These are phyloP conservation scores for Ips typographus DNA, from an alignment of 1,140 invertebrate genomes.

Conservation along the genomic window DNA sequence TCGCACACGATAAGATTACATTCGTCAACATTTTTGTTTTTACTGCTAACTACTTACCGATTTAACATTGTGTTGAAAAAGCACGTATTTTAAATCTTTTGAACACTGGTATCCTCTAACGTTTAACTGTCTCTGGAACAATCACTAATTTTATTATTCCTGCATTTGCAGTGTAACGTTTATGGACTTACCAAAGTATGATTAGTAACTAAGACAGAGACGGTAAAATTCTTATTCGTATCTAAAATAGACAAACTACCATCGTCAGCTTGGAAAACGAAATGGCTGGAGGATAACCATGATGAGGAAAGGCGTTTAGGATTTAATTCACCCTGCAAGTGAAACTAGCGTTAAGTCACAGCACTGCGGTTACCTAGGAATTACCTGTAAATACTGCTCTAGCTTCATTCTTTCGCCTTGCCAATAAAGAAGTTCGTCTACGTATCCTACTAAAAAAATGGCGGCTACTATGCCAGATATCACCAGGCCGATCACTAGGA, in stretches of 20 bases:
- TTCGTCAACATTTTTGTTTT: background rate
- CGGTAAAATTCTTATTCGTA: conserved; percentile 69
- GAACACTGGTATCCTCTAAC: conserved; percentile 81
- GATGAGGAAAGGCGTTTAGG: conserved; percentile 71
- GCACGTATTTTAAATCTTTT: conserved; percentile 75
- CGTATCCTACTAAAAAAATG: conserved; percentile 83
- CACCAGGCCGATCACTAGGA: conserved; percentile 81
- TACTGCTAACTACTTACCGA: conserved; percentile 60
- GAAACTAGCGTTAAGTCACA: background rate
- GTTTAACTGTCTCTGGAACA: conserved; percentile 76
- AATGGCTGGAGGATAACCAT: conserved; percentile 76
- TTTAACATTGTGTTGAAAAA: conserved; percentile 85
- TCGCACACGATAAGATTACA: too few relatives aligned
- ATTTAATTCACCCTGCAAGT: conserved; percentile 67
- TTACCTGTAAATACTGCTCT: conserved; percentile 75
- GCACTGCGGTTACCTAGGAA: too few relatives aligned
- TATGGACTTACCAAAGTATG: conserved; percentile 68
- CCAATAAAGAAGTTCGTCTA: conserved; percentile 84
- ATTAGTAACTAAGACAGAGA: conserved; percentile 78
- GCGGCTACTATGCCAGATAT: conserved; percentile 82
- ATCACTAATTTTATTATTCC: conserved; percentile 7
- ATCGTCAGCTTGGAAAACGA: conserved; percentile 82
- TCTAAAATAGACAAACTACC: conserved; percentile 74
- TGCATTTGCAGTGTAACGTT: background rate
- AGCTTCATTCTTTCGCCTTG: conserved; percentile 77